These are phyloP conservation scores for Erythrolamprus reginae DNA, from an alignment of 2,113 vertebrate species.

Conservation along the genomic window DNA sequence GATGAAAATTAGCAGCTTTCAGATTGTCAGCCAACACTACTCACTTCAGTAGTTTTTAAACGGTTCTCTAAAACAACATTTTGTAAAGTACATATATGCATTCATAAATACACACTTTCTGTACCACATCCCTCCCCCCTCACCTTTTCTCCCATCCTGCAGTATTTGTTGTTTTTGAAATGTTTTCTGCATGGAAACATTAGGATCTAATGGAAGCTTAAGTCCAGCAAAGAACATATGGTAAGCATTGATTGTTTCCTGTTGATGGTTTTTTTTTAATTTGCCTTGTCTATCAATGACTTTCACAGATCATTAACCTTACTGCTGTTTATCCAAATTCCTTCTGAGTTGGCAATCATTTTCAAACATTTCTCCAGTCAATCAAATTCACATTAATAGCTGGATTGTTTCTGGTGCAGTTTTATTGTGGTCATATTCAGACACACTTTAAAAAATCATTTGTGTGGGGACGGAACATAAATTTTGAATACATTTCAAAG, in stretches of 20 bases:
- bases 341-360: conserved; percentile 8
- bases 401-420: conserved; percentile 3
- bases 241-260: conserved; percentile 36
- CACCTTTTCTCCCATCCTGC: not conserved
- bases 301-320: conserved; percentile 47
- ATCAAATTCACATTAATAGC: conserved; percentile 33
- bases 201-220: conserved; percentile 10
- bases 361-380: conserved; percentile 16
- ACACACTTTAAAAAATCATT: not conserved
- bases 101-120: not conserved
- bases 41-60: conserved; percentile 14
- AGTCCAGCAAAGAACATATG: conserved; percentile 17
- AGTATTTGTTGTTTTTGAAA: not conserved
- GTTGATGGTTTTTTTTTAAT: conserved; percentile 5
- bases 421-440: conserved; percentile 28
- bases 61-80: conserved; percentile 6
- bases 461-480: not conserved
- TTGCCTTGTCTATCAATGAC: conserved; percentile 20
- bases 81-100: conserved; percentile 8
- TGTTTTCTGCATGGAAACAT: conserved; percentile 3
- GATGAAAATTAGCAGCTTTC: conserved; percentile 40
- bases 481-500: not conserved
- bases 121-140: not conserved
- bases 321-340: conserved; percentile 38
- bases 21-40: conserved; percentile 1